A percentile compares a stretch with the other conserved stretches of the same genome.
Conservation (phyloP, 2,888 invertebrate genomes). For the Zaprionus obscuricornis region DNA sequence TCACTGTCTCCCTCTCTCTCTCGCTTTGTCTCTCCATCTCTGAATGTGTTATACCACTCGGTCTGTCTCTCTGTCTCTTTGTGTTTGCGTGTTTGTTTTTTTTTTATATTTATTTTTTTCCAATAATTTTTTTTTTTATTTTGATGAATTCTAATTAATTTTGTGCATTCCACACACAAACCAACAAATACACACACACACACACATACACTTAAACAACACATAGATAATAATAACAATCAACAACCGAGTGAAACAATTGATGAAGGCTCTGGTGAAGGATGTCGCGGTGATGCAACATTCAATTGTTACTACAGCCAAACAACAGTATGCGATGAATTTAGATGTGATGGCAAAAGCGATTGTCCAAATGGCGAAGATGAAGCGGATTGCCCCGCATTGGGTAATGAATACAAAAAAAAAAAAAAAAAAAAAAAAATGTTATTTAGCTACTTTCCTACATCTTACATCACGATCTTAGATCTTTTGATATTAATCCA, state of each 20-base stretch:
- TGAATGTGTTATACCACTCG: neutral
- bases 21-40: neutral
- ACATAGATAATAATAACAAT: neutral
- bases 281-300: slow-evolving; percentile 80
- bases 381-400: slow-evolving; percentile 71
- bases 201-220: neutral
- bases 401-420: slow-evolving; percentile 40
- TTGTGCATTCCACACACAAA: slow-evolving; percentile 7
- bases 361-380: slow-evolving; percentile 82
- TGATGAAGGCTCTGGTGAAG: slow-evolving; percentile 53
- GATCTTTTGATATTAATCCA: no score
- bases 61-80: slow-evolving; percentile 3
- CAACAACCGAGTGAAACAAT: neutral
- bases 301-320: slow-evolving; percentile 70
- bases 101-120: neutral
- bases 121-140: slow-evolving; percentile 4
- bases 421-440: neutral
- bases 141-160: slow-evolving; percentile 30
- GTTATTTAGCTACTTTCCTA: no score
- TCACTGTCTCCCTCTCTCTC: slow-evolving; percentile 1
- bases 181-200: slow-evolving; percentile 15
- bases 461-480: no score
- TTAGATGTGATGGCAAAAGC: slow-evolving; percentile 73
- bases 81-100: neutral
- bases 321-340: slow-evolving; percentile 76